Conservation (phyloP, 2,113 vertebrate genomes). For the Madoqua kirkii region DNA sequence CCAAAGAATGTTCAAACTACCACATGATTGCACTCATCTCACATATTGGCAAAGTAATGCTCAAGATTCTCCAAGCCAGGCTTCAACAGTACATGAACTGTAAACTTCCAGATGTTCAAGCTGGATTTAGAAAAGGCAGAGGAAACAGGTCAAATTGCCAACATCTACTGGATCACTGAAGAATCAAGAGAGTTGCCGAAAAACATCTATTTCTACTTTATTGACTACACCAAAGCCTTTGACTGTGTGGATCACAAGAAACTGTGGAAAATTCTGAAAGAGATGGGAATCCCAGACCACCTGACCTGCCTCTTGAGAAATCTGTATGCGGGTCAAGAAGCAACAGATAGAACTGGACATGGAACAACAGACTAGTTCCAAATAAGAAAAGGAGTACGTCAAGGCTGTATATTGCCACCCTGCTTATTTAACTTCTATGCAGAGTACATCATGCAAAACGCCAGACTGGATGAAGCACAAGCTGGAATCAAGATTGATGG, state of each 20-base stretch:
- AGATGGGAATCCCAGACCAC: neutral
- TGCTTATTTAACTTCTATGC: neutral
- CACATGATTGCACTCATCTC: neutral
- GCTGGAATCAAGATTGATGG: neutral
- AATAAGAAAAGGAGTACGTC: neutral
- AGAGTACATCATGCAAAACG: neutral
- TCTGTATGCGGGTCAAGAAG: neutral
- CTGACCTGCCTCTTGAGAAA: neutral
- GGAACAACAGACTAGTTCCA: neutral
- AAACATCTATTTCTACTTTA: neutral
- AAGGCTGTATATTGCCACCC: neutral
- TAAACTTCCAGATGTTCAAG: neutral
- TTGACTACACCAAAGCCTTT: neutral
- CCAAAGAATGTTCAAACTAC: neutral
- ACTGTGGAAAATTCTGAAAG: neutral
- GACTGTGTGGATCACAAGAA: neutral
- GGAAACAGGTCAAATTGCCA: neutral
- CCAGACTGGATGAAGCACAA: rapidly evolving
- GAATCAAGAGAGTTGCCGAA: neutral
- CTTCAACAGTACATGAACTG: neutral
- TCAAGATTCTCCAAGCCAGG: neutral
- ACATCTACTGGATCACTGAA: neutral
- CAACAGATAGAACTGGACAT: neutral
- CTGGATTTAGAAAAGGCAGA: neutral
- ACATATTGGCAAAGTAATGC: neutral